phyloP scores from a whole-genome alignment of 2,113 vertebrate species.

The Ariopsis seemanni region DNA sequence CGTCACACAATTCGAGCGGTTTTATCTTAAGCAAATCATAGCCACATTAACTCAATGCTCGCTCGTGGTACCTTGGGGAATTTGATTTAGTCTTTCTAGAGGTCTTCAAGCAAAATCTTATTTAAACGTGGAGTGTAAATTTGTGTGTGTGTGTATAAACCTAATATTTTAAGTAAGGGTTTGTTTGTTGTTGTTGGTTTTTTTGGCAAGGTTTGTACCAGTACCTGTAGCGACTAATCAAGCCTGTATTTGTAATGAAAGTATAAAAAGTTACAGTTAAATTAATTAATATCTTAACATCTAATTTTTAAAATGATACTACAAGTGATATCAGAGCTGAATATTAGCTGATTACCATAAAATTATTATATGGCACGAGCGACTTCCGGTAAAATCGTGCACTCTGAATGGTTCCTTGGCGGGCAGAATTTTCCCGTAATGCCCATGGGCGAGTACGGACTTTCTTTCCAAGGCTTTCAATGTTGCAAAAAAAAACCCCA shows the following conservation, averaged over 20 bases:
- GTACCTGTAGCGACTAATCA: background rate
- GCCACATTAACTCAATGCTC: conserved; percentile 3
- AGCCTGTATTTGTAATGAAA: background rate
- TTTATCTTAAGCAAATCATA: conserved; percentile 36
- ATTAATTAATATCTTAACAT: background rate
- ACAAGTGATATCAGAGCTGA: background rate
- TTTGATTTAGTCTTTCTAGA: background rate
- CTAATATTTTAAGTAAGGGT: background rate
- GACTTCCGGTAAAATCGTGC: no score
- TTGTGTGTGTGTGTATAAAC: background rate
- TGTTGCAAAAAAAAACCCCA: no score
- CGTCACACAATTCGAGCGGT: conserved; percentile 39
- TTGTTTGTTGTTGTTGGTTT: no score
- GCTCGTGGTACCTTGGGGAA: background rate
- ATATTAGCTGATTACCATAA: background rate
- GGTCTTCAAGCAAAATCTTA: conserved; percentile 10
- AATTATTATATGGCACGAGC: background rate
- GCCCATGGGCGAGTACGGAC: no score
- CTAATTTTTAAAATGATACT: background rate
- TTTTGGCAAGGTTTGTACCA: background rate
- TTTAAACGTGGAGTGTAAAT: background rate
- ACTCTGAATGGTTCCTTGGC: no score
- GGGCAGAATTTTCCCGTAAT: no score
- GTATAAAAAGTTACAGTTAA: background rate
- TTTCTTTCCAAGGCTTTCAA: no score